Evolutionary conservation across 2,113 vertebrate species (phyloP).

Genomic region (zebrafish (Danio rerio)): DNA sequence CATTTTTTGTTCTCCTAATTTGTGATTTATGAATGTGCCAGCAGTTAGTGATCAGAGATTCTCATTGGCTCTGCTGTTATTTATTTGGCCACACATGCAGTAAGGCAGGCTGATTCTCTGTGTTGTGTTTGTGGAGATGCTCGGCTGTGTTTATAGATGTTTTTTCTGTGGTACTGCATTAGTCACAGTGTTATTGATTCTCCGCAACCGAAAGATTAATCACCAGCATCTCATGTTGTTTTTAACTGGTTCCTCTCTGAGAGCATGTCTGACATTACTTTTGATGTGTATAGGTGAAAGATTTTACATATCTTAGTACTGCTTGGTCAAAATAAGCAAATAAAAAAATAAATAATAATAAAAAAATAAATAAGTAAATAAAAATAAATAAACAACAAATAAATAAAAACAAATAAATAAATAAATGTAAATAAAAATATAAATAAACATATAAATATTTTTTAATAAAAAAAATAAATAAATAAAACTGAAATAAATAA

Average conservation of each 20-base stretch:
- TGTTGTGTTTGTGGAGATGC: not conserved
- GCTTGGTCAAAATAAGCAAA: too few species aligned
- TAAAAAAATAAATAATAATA: too few species aligned
- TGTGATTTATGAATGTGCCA: slow-evolving; percentile 1
- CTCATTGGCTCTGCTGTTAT: not conserved
- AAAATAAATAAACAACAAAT: too few species aligned
- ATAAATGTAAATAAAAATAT: too few species aligned
- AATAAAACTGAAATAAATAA: too few species aligned
- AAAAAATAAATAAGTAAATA: too few species aligned
- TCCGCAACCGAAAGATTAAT: not conserved
- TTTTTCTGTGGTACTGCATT: not conserved
- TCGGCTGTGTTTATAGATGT: too few species aligned
- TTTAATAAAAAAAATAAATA: too few species aligned
- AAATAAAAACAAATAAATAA: too few species aligned
- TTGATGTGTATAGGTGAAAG: not conserved
- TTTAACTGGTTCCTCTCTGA: not conserved
- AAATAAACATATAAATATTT: too few species aligned
- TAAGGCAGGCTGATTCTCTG: not conserved
- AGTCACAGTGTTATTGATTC: not conserved
- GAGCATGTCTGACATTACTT: not conserved
- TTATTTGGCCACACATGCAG: not conserved
- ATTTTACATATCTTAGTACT: too few species aligned
- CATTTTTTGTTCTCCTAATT: slow-evolving; percentile 41
- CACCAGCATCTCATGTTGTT: not conserved
- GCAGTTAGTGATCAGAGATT: not conserved